Evolutionary conservation across 2,888 invertebrate species (phyloP).

Genomic region (Fragum fragum): DNA sequence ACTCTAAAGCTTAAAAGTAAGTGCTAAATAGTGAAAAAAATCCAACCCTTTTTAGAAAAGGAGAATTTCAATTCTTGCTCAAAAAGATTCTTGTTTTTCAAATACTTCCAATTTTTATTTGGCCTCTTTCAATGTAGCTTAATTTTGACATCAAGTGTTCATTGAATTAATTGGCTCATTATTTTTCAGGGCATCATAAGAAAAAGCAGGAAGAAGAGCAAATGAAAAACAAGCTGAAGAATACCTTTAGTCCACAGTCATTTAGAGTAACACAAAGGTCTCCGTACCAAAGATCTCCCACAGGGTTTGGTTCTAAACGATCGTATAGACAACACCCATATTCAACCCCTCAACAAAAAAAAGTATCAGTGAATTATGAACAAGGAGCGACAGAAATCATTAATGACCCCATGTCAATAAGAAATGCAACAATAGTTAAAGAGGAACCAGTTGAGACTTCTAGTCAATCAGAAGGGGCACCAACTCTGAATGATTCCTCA

Average conservation of each 20-base stretch:
- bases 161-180: neutral
- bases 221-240: neutral
- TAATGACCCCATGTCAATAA: neutral
- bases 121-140: too few species aligned
- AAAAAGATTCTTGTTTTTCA: too few species aligned
- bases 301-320: neutral
- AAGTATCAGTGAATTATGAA: neutral
- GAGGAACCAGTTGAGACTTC: neutral
- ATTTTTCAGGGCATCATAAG: neutral
- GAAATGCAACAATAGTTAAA: neutral
- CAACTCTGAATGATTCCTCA: neutral
- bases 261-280: neutral
- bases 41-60: too few species aligned
- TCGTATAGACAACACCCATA: neutral
- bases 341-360: neutral
- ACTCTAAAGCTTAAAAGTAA: too few species aligned
- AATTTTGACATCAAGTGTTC: too few species aligned
- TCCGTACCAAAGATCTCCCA: neutral
- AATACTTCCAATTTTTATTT: too few species aligned
- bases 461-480: neutral
- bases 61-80: too few species aligned
- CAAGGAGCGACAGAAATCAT: neutral
- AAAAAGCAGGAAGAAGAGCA: neutral
- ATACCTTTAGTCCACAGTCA: neutral
- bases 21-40: too few species aligned